Evolutionary conservation across 2,888 invertebrate species (phyloP).

Genomic region (Netelia virgata): DNA sequence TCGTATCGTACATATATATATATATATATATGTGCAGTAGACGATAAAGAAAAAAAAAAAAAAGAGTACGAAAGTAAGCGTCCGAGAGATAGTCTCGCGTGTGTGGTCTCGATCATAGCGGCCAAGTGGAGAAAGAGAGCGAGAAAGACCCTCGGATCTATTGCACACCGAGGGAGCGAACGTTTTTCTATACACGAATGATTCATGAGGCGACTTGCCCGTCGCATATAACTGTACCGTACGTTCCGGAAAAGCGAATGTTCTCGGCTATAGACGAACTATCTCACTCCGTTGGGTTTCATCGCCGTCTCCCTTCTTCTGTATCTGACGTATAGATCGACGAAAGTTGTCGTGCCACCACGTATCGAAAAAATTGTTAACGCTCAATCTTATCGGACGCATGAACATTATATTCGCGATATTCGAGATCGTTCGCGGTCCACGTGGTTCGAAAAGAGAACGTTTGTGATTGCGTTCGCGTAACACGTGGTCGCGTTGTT

Average conservation of each 20-base stretch:
- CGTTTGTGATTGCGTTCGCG: too few species aligned
- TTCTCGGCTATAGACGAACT: constrained; percentile 27
- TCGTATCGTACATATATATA: constrained; percentile 13
- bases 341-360: neutral
- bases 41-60: constrained; percentile 9
- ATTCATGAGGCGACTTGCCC: constrained; percentile 56
- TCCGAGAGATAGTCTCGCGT: constrained; percentile 50
- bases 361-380: neutral
- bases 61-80: constrained; percentile 53
- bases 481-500: too few species aligned
- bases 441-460: too few species aligned
- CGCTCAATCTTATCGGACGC: neutral
- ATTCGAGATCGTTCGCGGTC: neutral
- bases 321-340: constrained; percentile 15
- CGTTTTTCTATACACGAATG: constrained; percentile 55
- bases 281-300: constrained; percentile 35
- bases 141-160: constrained; percentile 48
- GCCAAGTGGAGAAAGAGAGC: constrained; percentile 8
- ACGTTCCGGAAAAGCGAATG: constrained; percentile 48
- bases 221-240: neutral
- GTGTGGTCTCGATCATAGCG: constrained; percentile 47
- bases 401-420: neutral
- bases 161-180: constrained; percentile 50
- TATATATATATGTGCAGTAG: constrained; percentile 16
- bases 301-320: neutral